A percentile compares a stretch with the other conserved stretches of the same genome.
These are phyloP conservation scores for Pogona vitticeps DNA, from an alignment of 2,113 vertebrate species.

Conservation along the genomic window DNA sequence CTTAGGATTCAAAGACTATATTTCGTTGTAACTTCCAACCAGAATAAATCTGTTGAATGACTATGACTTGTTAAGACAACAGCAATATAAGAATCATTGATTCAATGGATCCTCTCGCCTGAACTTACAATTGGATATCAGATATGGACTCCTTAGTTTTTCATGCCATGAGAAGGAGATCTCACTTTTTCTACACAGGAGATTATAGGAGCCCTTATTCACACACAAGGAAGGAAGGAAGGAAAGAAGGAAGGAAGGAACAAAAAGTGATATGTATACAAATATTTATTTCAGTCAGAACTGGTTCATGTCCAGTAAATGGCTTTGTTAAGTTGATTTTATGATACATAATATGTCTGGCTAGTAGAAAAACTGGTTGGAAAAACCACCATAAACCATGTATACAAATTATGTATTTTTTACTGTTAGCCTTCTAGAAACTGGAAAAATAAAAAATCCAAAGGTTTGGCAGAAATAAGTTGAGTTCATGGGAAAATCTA, in stretches of 20 bases:
- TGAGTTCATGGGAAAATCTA: not conserved
- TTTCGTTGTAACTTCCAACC: too few relatives aligned
- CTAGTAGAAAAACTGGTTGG: not conserved
- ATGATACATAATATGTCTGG: not conserved
- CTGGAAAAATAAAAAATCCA: not conserved
- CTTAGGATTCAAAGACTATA: not conserved
- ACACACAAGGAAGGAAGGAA: not conserved
- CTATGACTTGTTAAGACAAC: too few relatives aligned
- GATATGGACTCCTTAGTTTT: too few relatives aligned
- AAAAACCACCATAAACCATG: too few relatives aligned
- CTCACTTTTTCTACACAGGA: not conserved
- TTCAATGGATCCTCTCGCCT: too few relatives aligned
- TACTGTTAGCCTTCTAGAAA: slow-evolving; percentile 34
- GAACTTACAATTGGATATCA: too few relatives aligned
- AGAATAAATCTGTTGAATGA: too few relatives aligned
- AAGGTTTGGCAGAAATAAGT: slow-evolving; percentile 24
- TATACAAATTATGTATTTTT: slow-evolving; percentile 5
- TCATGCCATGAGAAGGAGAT: not conserved
- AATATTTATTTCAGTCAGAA: not conserved
- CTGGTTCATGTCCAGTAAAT: not conserved
- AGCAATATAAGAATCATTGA: too few relatives aligned
- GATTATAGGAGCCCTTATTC: not conserved
- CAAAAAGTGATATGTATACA: not conserved
- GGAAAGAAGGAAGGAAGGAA: too few relatives aligned
- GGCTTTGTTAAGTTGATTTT: not conserved